Evolutionary conservation across 2,797 vertebrate genomes (phyloP).

Genomic region (Pseudopleuronectes americanus): DNA sequence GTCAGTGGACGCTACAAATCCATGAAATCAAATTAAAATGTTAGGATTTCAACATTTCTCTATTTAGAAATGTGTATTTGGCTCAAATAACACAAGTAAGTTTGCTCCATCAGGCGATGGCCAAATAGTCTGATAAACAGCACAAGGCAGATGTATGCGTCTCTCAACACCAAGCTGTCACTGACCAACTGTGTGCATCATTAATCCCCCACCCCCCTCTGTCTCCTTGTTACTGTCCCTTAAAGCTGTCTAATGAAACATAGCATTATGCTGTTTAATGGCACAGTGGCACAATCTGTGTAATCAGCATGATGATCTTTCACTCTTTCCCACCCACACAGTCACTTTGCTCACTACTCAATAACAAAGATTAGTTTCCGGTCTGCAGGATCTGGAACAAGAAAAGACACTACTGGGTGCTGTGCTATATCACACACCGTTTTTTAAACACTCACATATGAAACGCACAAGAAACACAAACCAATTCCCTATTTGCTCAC

Average conservation of each 20-base stretch:
- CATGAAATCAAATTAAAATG: conserved; percentile 26
- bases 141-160: background rate
- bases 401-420: background rate
- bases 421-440: background rate
- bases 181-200: conserved; percentile 2
- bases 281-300: conserved; percentile 2
- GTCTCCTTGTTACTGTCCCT: conserved; percentile 10
- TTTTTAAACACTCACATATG: conserved; percentile 7
- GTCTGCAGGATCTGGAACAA: background rate
- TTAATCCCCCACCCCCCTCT: background rate
- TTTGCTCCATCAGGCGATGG: conserved; percentile 1
- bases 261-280: conserved; percentile 15
- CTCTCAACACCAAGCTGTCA: background rate
- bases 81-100: background rate
- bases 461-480: conserved; percentile 8
- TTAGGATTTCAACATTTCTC: background rate
- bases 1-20: background rate
- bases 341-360: background rate
- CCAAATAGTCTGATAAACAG: background rate
- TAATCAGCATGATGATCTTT: conserved; percentile 8
- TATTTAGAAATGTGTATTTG: conserved; percentile 3
- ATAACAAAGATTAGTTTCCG: background rate
- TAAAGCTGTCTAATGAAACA: conserved; percentile 16
- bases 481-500: conserved; percentile 14
- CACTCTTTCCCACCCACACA: conserved; percentile 2